A percentile compares a stretch with the other conserved stretches of the same genome.
Conservation (phyloP, 2,888 invertebrate genomes). For the Protonemura montana region DNA sequence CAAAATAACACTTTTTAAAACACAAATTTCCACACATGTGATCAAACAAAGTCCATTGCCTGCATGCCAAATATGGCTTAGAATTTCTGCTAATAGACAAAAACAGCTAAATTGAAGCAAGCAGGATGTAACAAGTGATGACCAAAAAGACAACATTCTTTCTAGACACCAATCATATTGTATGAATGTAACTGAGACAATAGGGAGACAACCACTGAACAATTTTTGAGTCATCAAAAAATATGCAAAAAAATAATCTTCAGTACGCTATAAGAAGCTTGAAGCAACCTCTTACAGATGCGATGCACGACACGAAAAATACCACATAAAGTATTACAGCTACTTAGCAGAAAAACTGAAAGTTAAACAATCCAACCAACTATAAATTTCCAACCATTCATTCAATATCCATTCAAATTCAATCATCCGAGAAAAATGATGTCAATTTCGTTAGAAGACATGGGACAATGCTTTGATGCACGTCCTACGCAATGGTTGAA, state of each 20-base stretch:
- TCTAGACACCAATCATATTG: neutral
- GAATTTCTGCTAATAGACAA: neutral
- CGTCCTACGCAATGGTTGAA: neutral
- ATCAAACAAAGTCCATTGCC: neutral
- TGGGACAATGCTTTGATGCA: neutral
- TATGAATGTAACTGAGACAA: neutral
- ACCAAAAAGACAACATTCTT: too few species aligned
- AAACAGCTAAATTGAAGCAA: neutral
- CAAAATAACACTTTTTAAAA: neutral
- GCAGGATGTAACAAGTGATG: neutral
- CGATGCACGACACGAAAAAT: neutral
- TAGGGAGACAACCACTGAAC: too few species aligned
- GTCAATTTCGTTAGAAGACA: neutral
- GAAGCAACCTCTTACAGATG: neutral
- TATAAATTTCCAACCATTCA: neutral
- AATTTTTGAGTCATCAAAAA: neutral
- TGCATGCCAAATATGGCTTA: neutral
- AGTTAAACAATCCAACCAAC: neutral
- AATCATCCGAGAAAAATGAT: neutral
- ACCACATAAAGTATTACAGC: neutral
- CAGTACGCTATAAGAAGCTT: neutral
- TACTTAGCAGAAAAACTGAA: neutral
- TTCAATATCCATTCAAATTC: neutral
- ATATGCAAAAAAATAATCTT: neutral
- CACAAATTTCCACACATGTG: neutral